Evolutionary conservation across 2,113 vertebrate genomes (phyloP).

Genomic region (Nesoenas mayeri): DNA sequence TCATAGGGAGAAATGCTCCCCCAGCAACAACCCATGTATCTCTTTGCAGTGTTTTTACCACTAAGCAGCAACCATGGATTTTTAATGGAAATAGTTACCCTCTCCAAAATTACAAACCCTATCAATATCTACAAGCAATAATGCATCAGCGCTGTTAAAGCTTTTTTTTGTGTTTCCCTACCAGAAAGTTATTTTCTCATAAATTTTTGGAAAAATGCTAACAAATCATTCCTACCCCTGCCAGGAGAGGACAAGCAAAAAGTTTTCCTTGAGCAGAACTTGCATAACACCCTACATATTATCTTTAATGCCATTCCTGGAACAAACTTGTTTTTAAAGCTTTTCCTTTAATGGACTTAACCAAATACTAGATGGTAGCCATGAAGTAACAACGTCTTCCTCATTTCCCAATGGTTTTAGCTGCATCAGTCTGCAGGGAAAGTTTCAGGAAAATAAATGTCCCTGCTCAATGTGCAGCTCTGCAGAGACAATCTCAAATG

Average conservation of each 20-base stretch:
- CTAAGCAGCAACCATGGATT: neutral
- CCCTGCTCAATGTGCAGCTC: neutral
- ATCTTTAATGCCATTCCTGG: neutral
- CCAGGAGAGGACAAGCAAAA: neutral
- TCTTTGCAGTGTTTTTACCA: neutral
- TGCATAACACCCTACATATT: neutral
- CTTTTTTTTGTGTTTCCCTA: neutral
- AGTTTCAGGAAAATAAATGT: neutral
- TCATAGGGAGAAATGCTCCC: neutral
- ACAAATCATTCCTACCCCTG: neutral
- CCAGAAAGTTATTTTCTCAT: neutral
- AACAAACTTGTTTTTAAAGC: neutral
- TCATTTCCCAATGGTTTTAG: neutral
- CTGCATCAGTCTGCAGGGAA: neutral
- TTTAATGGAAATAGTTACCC: neutral
- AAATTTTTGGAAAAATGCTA: neutral
- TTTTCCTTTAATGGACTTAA: neutral
- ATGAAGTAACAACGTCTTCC: accelerated
- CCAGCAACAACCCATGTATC: neutral
- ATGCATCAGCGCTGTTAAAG: neutral
- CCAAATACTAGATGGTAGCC: neutral
- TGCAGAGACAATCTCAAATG: neutral
- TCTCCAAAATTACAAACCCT: neutral
- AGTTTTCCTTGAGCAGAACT: neutral
- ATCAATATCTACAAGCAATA: neutral